Percentiles rank a stretch among this genome's conserved stretches.
These are phyloP conservation scores for Callithrix jacchus DNA, from an alignment of 2,113 vertebrate genomes.

Conservation along the genomic window DNA sequence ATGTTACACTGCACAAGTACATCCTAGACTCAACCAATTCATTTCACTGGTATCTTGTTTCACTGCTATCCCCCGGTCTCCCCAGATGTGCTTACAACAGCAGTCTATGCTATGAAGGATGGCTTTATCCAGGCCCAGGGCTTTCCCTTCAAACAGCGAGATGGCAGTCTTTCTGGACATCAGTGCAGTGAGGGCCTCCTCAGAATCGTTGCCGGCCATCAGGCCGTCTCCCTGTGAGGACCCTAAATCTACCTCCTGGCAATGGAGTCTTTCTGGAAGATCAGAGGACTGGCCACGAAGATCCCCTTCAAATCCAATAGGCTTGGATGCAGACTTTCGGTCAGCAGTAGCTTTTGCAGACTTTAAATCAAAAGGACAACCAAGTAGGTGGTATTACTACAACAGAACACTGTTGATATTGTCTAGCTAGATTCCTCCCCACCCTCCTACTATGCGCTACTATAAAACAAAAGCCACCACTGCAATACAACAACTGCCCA, in stretches of 20 bases:
- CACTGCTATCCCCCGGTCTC: neutral
- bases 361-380: constrained; percentile 79
- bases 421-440: neutral
- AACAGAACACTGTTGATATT: neutral
- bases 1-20: neutral
- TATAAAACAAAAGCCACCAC: neutral
- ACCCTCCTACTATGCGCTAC: too few relatives aligned
- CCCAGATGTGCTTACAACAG: constrained; percentile 87
- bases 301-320: constrained; percentile 91
- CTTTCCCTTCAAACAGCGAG: constrained; percentile 97
- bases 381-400: neutral
- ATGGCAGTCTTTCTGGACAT: constrained; percentile 94
- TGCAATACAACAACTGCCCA: neutral
- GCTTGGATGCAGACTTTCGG: constrained; percentile 90
- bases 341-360: constrained; percentile 95
- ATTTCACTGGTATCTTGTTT: neutral
- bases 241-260: constrained; percentile 91
- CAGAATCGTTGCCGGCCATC: constrained; percentile 89
- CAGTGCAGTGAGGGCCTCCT: constrained; percentile 91
- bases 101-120: constrained; percentile 98
- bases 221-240: constrained; percentile 90
- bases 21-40: neutral
- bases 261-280: constrained; percentile 86
- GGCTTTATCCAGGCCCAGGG: constrained; percentile 96
- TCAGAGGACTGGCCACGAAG: constrained; percentile 88